Evolutionary conservation across 2,797 vertebrate species (phyloP), one percentile per base, ranked within the genome.

Genomic region (Myiotriccus ornatus): DNA sequence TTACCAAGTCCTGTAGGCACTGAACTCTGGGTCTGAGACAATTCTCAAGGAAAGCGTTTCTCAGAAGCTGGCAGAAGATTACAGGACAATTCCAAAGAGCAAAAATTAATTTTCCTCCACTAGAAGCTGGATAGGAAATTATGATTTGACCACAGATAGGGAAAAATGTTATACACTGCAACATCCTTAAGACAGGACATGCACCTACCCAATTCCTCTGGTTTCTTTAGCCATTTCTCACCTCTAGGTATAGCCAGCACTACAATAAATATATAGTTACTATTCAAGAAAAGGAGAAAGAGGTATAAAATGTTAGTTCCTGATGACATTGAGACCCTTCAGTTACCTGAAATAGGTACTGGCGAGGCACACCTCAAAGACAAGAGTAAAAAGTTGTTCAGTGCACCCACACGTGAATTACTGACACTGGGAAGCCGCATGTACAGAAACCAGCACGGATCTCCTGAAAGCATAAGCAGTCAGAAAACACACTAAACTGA

Each of bases 401-500:
- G 21, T 60, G n/a, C 50, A 69, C 39, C 63, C 39, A 82, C 22
- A 37, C 27, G 81, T 39, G n/a, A 93, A 85, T 86, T 94, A 81
- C 0, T 84, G 84, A 90, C 68, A 57, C 24, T 55, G 27, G 62
- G 52, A 78, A 80, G 74, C 63, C 88, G 74, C 76, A 39, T 50
- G 30, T 70, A 53, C 41, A 49, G 50, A 24, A 71, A 81, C 89
- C 88, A 89, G 43, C 13, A 14, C 71, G 70, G 87, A 84, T 76
- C 69, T 69, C 62, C 68, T 88, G 47, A 65, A 97, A 97, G 84
- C 77, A 50, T 12, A 93, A 95, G 92, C 90, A 95, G 39, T 57
- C 92, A 86, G 85, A 88, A 96, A 96, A 85, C 71, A 77, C 71
- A 76, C 85, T 96, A 89, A 96, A 93, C 89, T 97, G 96, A 96